Conservation (phyloP, 1,140 invertebrate genomes). For the Dysdera silvatica region DNA sequence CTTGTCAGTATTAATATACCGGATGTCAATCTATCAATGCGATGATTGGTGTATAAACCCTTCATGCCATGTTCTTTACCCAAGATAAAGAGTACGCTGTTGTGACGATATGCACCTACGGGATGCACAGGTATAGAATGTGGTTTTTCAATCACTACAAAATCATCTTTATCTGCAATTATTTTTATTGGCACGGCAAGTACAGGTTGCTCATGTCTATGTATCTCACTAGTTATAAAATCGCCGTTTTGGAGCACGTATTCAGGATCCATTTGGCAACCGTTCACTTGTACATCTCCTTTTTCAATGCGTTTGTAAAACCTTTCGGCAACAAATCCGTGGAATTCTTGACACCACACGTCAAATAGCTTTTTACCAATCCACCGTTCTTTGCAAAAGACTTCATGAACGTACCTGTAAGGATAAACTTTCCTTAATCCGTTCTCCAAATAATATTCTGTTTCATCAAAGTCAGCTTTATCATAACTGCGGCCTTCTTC, state of each 20-base stretch:
- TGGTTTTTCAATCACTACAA: slow-evolving; percentile 99
- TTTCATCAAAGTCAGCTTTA: no score
- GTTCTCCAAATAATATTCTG: slow-evolving; percentile 93
- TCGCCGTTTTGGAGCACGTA: slow-evolving; percentile 90
- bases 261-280: slow-evolving; percentile 77
- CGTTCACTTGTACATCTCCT: slow-evolving; percentile 89
- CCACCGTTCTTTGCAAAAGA: slow-evolving; percentile 96
- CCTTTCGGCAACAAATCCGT: neutral
- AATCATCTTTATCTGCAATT: slow-evolving; percentile 92
- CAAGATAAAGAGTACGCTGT: slow-evolving; percentile 90
- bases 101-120: slow-evolving; percentile 90
- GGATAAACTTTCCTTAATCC: slow-evolving; percentile 95
- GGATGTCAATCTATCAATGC: slow-evolving; percentile 54
- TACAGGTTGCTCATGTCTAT: slow-evolving; percentile 37
- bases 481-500: no score
- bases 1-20: slow-evolving; percentile 85
- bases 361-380: slow-evolving; percentile 87
- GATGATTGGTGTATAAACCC: slow-evolving; percentile 62
- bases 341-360: slow-evolving; percentile 47
- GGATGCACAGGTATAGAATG: slow-evolving; percentile 98
- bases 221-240: slow-evolving; percentile 75
- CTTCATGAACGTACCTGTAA: slow-evolving; percentile 94
- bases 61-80: slow-evolving; percentile 91
- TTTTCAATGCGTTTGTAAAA: neutral
- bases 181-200: slow-evolving; percentile 76